phyloP scores from a whole-genome alignment of 1,140 invertebrate genomes.

The Scaptomyza hsui region DNA sequence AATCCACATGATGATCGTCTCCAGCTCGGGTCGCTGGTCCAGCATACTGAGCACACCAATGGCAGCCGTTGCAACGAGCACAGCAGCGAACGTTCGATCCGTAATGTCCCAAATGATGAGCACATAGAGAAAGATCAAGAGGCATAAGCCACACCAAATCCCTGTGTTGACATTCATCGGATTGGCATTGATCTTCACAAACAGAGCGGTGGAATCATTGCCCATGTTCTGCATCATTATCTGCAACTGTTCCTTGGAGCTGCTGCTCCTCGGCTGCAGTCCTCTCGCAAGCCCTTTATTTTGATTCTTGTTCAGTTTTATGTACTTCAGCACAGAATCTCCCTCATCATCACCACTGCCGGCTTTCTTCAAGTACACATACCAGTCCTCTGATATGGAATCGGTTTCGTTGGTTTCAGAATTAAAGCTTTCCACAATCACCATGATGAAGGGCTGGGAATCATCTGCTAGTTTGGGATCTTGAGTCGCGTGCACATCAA shows the following conservation, averaged over 20 bases:
- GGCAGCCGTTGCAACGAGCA: constrained; percentile 89
- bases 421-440: background rate
- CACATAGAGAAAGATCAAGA: constrained; percentile 90
- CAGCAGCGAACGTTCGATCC: constrained; percentile 91
- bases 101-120: constrained; percentile 93
- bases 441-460: background rate
- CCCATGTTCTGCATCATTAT: background rate
- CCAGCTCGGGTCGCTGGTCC: constrained; percentile 89
- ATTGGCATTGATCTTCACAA: background rate
- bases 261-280: background rate
- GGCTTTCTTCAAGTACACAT: background rate
- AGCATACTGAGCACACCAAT: constrained; percentile 89
- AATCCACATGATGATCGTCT: constrained; percentile 91
- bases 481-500: background rate
- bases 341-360: background rate
- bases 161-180: constrained; percentile 73
- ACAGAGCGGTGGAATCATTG: background rate
- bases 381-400: background rate
- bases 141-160: constrained; percentile 87
- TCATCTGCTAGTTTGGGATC: background rate
- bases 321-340: background rate
- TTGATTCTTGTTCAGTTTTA: background rate
- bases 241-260: background rate
- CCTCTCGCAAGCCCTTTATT: background rate
- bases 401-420: background rate